A percentile compares a stretch with the other conserved stretches of the same genome.
Conservation (phyloP, 2,113 vertebrate genomes). For the Myrmophylax atrothorax region DNA sequence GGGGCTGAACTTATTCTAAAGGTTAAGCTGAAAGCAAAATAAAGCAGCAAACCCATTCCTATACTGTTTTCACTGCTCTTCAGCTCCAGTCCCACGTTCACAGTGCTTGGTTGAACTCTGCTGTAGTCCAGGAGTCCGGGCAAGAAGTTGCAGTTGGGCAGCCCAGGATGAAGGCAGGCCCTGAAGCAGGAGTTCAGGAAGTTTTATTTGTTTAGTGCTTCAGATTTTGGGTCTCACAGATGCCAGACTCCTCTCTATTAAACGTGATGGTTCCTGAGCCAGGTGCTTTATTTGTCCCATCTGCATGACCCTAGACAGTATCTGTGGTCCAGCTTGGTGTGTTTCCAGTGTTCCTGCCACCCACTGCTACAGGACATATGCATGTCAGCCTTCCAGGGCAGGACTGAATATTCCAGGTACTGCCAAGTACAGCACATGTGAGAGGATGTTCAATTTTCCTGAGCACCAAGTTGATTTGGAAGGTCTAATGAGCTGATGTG, state of each 20-base stretch:
- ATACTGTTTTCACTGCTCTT: background rate
- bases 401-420: background rate
- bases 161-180: background rate
- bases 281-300: background rate
- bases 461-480: background rate
- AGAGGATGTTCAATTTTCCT: background rate
- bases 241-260: background rate
- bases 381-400: background rate
- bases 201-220: background rate
- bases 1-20: background rate
- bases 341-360: background rate
- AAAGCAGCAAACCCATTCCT: background rate
- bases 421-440: background rate
- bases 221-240: background rate
- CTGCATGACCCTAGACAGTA: background rate
- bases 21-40: constrained; percentile 3
- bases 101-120: background rate
- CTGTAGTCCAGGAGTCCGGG: background rate
- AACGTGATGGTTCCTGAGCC: background rate
- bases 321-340: background rate
- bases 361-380: accelerated
- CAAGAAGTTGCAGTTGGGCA: background rate
- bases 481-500: background rate
- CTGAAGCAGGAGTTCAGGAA: background rate
- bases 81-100: background rate